phyloP scores from a whole-genome alignment of 2,888 invertebrate species.

The Leuctra nigra region DNA sequence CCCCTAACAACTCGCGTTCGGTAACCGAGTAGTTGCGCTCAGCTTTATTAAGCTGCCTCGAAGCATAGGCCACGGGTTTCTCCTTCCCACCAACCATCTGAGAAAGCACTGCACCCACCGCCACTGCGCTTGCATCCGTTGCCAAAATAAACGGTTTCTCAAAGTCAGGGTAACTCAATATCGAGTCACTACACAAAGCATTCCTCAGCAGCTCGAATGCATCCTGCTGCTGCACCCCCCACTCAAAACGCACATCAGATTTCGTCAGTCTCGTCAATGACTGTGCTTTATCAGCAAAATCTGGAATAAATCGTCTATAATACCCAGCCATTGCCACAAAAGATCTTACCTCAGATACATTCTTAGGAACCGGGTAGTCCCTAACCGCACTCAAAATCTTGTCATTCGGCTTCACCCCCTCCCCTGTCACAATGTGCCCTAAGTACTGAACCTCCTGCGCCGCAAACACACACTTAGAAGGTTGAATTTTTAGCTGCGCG shows the following conservation, averaged over 20 bases:
- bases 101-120: slow-evolving; percentile 25
- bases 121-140: slow-evolving; percentile 26
- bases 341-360: slow-evolving; percentile 21
- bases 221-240: slow-evolving; percentile 24
- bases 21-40: slow-evolving; percentile 23
- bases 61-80: slow-evolving; percentile 28
- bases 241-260: slow-evolving; percentile 28
- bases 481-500: too few species aligned
- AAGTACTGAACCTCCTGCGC: slow-evolving; percentile 21
- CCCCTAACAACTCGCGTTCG: slow-evolving; percentile 27
- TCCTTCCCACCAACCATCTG: slow-evolving; percentile 22
- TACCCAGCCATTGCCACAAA: slow-evolving; percentile 34
- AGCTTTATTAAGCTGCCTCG: slow-evolving; percentile 19
- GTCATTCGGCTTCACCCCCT: slow-evolving; percentile 24
- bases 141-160: slow-evolving; percentile 24
- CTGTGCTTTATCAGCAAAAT: slow-evolving; percentile 31
- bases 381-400: slow-evolving; percentile 23
- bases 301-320: slow-evolving; percentile 33
- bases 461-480: slow-evolving; percentile 19
- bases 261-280: slow-evolving; percentile 31
- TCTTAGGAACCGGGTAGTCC: slow-evolving; percentile 21
- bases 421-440: slow-evolving; percentile 25
- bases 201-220: slow-evolving; percentile 28
- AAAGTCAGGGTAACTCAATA: slow-evolving; percentile 28
- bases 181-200: slow-evolving; percentile 24